Evolutionary conservation across 64 coral and sea anemone species (phyloP).

Genomic region (Montipora capricornis): DNA sequence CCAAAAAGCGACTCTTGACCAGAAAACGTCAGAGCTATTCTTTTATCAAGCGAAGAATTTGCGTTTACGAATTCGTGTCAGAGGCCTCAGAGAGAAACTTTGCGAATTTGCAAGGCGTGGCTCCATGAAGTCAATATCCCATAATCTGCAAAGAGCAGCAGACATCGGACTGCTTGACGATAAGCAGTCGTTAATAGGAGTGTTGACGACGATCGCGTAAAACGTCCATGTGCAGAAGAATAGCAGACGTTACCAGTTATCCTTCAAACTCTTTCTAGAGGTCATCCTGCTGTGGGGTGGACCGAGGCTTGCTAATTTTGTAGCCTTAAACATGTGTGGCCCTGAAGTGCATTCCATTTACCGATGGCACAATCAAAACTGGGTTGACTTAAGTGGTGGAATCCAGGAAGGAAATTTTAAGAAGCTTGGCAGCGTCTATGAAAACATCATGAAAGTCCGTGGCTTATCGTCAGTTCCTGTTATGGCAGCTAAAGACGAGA

Average conservation of each 20-base stretch:
- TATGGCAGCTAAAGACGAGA: slow-evolving; percentile 26
- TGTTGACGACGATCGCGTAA: neutral
- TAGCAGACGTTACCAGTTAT: neutral
- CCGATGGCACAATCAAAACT: neutral
- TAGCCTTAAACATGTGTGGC: neutral
- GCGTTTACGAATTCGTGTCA: neutral
- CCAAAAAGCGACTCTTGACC: neutral
- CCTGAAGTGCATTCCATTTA: slow-evolving; percentile 36
- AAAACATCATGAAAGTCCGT: neutral
- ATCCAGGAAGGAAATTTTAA: neutral
- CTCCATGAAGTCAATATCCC: slow-evolving; percentile 15
- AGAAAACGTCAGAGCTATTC: neutral
- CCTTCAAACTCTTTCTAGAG: slow-evolving; percentile 27
- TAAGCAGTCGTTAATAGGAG: neutral
- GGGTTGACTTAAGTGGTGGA: neutral
- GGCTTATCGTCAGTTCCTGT: neutral
- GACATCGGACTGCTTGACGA: slow-evolving; percentile 45
- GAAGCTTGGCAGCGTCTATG: neutral
- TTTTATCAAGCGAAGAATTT: neutral
- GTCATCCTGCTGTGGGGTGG: slow-evolving; percentile 36
- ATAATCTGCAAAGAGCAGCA: slow-evolving; percentile 38
- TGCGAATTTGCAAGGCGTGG: neutral
- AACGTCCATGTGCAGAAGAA: slow-evolving; percentile 21
- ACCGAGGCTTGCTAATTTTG: slow-evolving; percentile 21
- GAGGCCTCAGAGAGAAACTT: neutral